Evolutionary conservation across 2,888 invertebrate genomes (phyloP), one percentile per base, ranked within the genome.

Genomic region (Acanthopleura granulata): DNA sequence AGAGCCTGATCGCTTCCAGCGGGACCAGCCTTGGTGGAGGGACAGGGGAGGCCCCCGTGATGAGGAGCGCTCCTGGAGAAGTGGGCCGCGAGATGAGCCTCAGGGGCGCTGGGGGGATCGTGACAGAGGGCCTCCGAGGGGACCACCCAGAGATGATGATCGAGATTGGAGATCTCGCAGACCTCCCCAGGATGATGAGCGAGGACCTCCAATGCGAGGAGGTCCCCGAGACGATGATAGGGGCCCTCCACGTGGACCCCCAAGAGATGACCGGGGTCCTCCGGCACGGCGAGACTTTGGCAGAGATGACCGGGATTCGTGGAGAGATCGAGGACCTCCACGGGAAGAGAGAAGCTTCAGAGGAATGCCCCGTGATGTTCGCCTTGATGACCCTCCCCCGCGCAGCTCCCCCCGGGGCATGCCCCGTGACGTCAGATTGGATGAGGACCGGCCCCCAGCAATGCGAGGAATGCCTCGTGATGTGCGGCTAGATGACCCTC

Each of bases 331-430:
- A 25, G 66, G 66, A 12, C 66, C 66, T 14, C 66, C 66, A 6
- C 66, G 29, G 3, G 57, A 57, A 22, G 57, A 57, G 57, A 18
- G 57, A 12, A 57, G 57, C 22, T 57, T 57, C 57, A 18, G 57
- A n/a, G 66, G 66, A 22, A 66, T 66, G 66, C 66, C 66, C 1
- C 22, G 66, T 16, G 66, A 66, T 27, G 66, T 66, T 6, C 66
- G 66, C 4, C 29, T 66, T 22, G 66, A 66, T 57, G 57, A 57
- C 12, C n/a, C 22, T 57, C 57, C 57, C 57, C 57, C 57, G 6
- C 57, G 57, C 18, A 22, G 22, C 57, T 57, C 57, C n/a, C n/a
- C 57, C 12, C 3, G 57, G 6, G 57, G 57, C 22, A 57, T 57
- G 57, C 57, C 57, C 57, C 57, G 57, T 22, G 57, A 57, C 12